Conservation (phyloP, 2,888 invertebrate genomes). For the Neelides folsomi region DNA sequence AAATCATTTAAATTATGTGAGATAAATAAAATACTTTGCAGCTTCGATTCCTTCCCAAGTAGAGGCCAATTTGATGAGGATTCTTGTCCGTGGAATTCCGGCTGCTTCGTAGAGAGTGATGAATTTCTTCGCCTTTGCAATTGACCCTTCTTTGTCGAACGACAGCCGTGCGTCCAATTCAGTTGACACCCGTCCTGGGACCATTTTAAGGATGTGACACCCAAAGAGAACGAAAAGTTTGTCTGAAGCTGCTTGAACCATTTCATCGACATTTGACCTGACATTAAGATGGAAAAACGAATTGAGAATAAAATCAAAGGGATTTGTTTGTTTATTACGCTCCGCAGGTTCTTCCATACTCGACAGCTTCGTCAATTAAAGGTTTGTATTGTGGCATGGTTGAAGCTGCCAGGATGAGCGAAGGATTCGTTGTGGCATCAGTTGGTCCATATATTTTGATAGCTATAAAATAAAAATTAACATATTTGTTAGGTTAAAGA, state of each 20-base stretch:
- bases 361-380: conserved; percentile 77
- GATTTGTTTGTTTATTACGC: conserved; percentile 38
- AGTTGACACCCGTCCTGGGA: conserved; percentile 92
- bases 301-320: conserved; percentile 34
- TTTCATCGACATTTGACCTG: conserved; percentile 52
- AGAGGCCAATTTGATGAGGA: conserved; percentile 92
- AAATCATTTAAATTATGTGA: too few species aligned
- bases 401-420: conserved; percentile 86
- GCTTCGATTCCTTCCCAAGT: conserved; percentile 99
- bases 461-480: conserved; percentile 47
- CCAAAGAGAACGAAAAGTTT: conserved; percentile 92
- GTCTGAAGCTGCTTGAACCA: conserved; percentile 74
- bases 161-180: conserved; percentile 94
- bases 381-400: conserved; percentile 84
- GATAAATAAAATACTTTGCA: conserved; percentile 53
- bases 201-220: conserved; percentile 88
- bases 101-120: conserved; percentile 79
- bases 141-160: conserved; percentile 81
- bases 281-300: neutral
- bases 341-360: conserved; percentile 60
- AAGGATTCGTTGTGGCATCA: conserved; percentile 98
- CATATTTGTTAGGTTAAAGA: too few species aligned
- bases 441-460: conserved; percentile 95
- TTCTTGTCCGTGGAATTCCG: conserved; percentile 79
- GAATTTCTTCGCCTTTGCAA: conserved; percentile 74